Base-by-base conservation (phyloP, 2,888 invertebrate species). In the Hyles lineata region DNA sequence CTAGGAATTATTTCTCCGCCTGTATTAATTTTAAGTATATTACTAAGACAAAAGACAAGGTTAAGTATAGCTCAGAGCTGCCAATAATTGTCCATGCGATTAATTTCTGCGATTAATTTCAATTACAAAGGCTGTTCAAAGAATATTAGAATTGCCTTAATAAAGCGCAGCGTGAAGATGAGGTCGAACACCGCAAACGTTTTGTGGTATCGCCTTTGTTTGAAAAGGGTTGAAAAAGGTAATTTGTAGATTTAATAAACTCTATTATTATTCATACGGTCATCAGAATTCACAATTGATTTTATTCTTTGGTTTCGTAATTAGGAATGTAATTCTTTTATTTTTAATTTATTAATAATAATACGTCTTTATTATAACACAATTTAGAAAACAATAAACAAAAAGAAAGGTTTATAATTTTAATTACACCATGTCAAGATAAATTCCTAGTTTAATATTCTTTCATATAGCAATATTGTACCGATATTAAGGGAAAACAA, bases 121-220 rank as follows among this genome's bases (percentile, higher is more conserved):
- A 19, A 61, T 61, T 60, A 60, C 25, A 23, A 60, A 32, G 61
- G 17, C 61, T 25, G 17, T 25, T 60, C 29, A 19, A 5, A 29
- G 17, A 67, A 67, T 67, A 67, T 67, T 21, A 43, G 63, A 67
- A 23, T 17, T 23, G 23, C 50, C 43, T 67, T 21, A 50, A 23
- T 43, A 60, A 60, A 15, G 23, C 15, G 25, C 23, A 25, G 9
- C 11, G n/a, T 43, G 23, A 23, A 43, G 43, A 3, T 17, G 67
- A 67, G 67, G 67, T 67, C 50, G 50, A 67, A 67, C 50, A 25
- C 43, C 43, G 23, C 67, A 62, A 62, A 29, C 62, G 61, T 67
- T 67, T 43, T 67, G 67, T 25, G 23, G 50, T 50, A 67, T 17
- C 50, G 67, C 67, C 67, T 50, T 67, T 67, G 50, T 67, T 67